phyloP scores from a whole-genome alignment of 1,140 invertebrate genomes.

The Cyrtorhinus lividipennis region DNA sequence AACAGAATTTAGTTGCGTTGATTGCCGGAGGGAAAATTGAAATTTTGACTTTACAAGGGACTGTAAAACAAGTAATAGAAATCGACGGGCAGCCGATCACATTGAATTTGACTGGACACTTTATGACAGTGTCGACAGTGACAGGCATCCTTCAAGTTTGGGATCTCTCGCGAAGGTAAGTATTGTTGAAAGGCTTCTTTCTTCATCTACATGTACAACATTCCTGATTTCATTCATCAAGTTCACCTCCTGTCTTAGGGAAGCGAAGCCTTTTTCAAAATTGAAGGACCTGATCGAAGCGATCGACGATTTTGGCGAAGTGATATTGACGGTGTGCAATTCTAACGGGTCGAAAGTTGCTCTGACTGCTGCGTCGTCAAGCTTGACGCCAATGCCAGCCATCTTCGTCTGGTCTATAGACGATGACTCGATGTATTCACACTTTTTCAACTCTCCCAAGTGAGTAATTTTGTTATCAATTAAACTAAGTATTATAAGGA shows the following conservation, averaged over 20 bases:
- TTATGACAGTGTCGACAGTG: slow-evolving; percentile 69
- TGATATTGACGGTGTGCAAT: slow-evolving; percentile 75
- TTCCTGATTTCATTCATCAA: too few relatives aligned
- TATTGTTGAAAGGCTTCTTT: slow-evolving; percentile 24
- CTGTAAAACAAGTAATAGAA: slow-evolving; percentile 57
- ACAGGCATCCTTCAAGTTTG: slow-evolving; percentile 78
- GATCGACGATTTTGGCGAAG: slow-evolving; percentile 68
- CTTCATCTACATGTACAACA: neutral
- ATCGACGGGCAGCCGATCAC: slow-evolving; percentile 74
- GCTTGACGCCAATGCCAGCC: slow-evolving; percentile 61
- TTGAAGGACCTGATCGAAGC: slow-evolving; percentile 41
- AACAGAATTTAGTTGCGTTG: slow-evolving; percentile 56
- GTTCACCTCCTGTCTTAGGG: slow-evolving; percentile 26
- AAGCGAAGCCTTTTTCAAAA: slow-evolving; percentile 38
- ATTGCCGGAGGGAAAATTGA: slow-evolving; percentile 38
- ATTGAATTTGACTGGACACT: slow-evolving; percentile 66
- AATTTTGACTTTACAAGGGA: slow-evolving; percentile 50
- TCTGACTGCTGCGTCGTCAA: slow-evolving; percentile 64
- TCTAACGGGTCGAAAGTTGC: slow-evolving; percentile 70
- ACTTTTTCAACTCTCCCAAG: slow-evolving; percentile 14
- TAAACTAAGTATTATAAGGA: too few relatives aligned
- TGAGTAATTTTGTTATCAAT: too few relatives aligned
- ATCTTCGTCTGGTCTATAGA: slow-evolving; percentile 89
- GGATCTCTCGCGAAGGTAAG: slow-evolving; percentile 67
- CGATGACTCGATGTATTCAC: slow-evolving; percentile 45